Evolutionary conservation across 2,888 invertebrate species (phyloP).

Genomic region (Tipula confusa): DNA sequence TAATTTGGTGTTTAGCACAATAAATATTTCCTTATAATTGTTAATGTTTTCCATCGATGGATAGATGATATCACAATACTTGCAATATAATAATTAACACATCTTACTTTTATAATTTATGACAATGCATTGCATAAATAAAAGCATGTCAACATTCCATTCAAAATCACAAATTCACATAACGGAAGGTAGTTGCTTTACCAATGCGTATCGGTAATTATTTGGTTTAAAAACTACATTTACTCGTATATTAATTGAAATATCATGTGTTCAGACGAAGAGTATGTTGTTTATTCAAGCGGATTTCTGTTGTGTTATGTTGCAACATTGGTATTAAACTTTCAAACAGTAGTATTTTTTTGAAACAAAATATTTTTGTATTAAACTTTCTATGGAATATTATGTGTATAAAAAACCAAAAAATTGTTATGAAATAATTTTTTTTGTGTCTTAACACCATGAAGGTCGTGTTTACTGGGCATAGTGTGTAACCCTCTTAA

Average conservation of each 20-base stretch:
- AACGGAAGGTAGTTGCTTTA: not conserved
- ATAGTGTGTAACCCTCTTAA: no score
- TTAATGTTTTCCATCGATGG: no score
- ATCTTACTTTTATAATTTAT: not conserved
- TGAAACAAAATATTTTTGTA: not conserved
- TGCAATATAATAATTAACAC: no score
- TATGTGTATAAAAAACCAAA: no score
- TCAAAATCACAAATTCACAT: not conserved
- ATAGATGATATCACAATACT: no score
- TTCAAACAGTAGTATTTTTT: slow-evolving; percentile 7
- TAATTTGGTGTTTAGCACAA: no score
- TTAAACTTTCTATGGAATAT: not conserved
- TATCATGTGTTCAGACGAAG: not conserved
- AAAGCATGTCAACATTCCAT: not conserved
- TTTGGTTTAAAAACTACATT: not conserved
- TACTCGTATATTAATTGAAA: not conserved
- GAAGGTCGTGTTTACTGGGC: not conserved
- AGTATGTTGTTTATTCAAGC: not conserved
- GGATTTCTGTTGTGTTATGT: not conserved
- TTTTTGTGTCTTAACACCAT: not conserved
- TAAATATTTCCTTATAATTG: no score
- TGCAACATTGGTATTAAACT: not conserved
- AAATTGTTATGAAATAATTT: not conserved
- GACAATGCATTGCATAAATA: not conserved
- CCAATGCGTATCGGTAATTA: not conserved